Conservation (phyloP, 2,797 vertebrate species). For the Ispidina lecontei region DNA sequence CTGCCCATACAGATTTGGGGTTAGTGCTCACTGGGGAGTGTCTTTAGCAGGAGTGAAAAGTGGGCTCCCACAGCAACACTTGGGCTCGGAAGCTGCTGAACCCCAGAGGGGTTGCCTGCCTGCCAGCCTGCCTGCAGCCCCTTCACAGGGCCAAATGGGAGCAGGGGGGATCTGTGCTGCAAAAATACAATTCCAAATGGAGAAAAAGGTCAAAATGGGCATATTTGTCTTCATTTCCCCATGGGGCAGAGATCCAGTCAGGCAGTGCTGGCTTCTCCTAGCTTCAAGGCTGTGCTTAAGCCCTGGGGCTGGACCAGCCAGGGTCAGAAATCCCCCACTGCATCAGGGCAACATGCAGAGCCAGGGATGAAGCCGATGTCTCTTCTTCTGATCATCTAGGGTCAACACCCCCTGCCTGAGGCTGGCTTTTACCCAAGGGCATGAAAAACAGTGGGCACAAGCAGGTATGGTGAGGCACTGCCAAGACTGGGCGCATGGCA, state of each 20-base stretch:
- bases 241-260: not conserved
- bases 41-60: not conserved
- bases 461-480: not conserved
- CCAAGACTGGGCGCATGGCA: accelerated
- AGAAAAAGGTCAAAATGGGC: not conserved
- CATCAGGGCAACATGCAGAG: not conserved
- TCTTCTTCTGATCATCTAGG: accelerated
- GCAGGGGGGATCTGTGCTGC: not conserved
- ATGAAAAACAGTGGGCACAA: not conserved
- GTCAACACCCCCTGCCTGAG: accelerated
- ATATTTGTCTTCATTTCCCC: not conserved
- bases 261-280: not conserved
- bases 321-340: not conserved
- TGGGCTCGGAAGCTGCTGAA: not conserved
- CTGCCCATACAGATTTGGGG: not conserved
- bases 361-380: not conserved
- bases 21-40: not conserved
- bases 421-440: not conserved
- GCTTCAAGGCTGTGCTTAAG: not conserved
- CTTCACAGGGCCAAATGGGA: accelerated
- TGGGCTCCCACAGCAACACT: accelerated
- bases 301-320: not conserved
- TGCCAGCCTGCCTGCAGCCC: not conserved
- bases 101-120: not conserved
- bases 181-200: not conserved